Base-by-base conservation (phyloP, 2,888 invertebrate genomes). In the Taphrorychus bicolor region DNA sequence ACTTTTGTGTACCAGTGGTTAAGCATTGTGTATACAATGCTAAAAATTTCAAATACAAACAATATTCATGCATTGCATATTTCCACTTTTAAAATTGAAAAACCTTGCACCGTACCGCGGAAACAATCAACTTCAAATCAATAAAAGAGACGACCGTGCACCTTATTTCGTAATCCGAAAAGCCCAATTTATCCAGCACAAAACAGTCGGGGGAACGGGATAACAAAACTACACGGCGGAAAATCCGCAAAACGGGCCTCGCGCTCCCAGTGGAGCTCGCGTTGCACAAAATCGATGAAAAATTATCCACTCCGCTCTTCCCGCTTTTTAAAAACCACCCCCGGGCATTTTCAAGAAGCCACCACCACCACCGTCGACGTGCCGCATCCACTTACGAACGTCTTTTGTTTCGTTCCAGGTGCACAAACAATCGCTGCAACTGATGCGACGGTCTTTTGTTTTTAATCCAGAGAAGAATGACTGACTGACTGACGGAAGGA, bases 281-380 rank as follows among this genome's bases (percentile, higher is more conserved):
- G 58, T 60, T 64, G 66, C 67, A 70, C 68, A 70, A 70, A 70
- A 70, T 70, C 70, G 60, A 70, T 70, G 70, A 70, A 70, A 70
- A 70, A 70, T 70, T 68, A 70, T 70, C 57, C 67, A 48, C 65
- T 32, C 52, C 41, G 41, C 52, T 48, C 59, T 57, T 59, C 48
- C 58, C 51, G 57, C 60, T 62, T 51, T 51, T 51, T 51, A 51
- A 51, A 51, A 21, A 22, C 22, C 51, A n/a, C 22, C 22, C 51
- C 51, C 19, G 51, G 22, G 51, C 51, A 51, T 11, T 51, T 60
- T 32, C 40, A 18, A 14, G 14, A 45, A 14, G 32, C 32, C 32
- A 11, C 11, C 32, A 11, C 32, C 45, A 14, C 45, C 16, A 45
- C 45, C 45, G 45, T 1, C 3, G 32, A 3, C 32, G 32, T 32